Percentiles rank a stretch among this genome's conserved stretches.
phyloP scores from a whole-genome alignment of 2,113 vertebrate genomes.

The Bungarus multicinctus region DNA sequence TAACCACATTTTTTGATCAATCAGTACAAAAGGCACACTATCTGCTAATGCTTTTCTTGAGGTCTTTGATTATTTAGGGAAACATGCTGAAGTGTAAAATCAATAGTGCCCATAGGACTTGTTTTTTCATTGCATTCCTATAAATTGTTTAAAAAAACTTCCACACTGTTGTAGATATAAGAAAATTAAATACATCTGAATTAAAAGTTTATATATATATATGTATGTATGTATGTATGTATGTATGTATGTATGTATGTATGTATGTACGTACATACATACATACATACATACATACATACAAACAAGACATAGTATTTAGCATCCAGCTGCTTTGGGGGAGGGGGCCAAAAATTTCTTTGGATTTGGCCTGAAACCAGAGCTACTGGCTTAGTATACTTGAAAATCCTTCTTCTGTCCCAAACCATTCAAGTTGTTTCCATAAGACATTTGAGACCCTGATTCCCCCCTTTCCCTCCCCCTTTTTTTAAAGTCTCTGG shows the following conservation, averaged over 20 bases:
- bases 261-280: neutral
- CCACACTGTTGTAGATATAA: conserved; percentile 25
- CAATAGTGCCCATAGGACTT: neutral
- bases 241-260: too few species aligned
- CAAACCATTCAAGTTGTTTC: conserved; percentile 54
- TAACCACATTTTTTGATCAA: neutral
- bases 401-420: conserved; percentile 47
- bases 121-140: neutral
- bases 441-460: conserved; percentile 58
- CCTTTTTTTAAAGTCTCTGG: conserved; percentile 54
- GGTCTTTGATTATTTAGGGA: neutral
- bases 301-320: neutral
- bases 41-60: neutral
- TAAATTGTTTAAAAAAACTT: conserved; percentile 39
- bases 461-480: conserved; percentile 24
- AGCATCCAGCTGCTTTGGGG: conserved; percentile 46
- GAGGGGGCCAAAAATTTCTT: conserved; percentile 47
- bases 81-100: neutral
- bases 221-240: too few species aligned
- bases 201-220: conserved; percentile 13
- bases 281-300: neutral
- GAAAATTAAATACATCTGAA: conserved; percentile 26
- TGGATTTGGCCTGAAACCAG: conserved; percentile 57
- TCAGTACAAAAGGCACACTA: neutral
- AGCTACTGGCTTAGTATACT: conserved; percentile 38